Base-by-base conservation (phyloP, 2,888 invertebrate genomes). In the Noctuana brunneofusca region DNA sequence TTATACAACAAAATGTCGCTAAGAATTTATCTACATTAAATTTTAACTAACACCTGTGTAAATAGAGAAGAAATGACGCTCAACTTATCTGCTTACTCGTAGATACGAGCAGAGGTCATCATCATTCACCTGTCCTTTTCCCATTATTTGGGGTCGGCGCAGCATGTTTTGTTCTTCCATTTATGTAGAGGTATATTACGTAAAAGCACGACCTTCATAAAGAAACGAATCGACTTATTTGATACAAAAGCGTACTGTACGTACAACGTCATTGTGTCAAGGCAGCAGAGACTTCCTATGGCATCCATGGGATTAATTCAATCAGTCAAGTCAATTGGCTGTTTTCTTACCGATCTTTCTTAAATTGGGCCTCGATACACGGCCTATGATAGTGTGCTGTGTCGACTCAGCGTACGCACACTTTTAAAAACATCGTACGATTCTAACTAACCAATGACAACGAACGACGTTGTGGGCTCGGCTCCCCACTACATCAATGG, bases 401-500 rank as follows among this genome's bases (percentile, higher is more conserved):
- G 70, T 69, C 67, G 69, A 67, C 71, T 75, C 74, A 69, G 74
- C 68, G 66, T 74, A 79, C 86, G 68, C 86, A 86, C 86, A 88
- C 86, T 78, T 66, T 65, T 75, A 74, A 32, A 79, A 76, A 83
- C 73, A 91, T 92, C 92, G 83, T 91, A 91, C 84, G 92, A 92
- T 92, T 43, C 71, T 73, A 64, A 64, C 69, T 71, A 78, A 76
- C 92, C 92, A 92, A 92, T 92, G 69, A 70, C 67, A 79, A 67
- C 46, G 46, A 63, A 71, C 74, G 68, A 75, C 80, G 80, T 79
- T 78, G 91, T 90, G 92, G 92, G 92, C 92, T 90, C 87, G 92
- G 72, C 91, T 80, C 86, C 89, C 90, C 89, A 84, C 88, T 79
- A 83, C 69, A 73, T 65, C 80, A 71, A 76, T 70, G 89, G 90